Percentiles rank a stretch among this genome's conserved stretches.
These are phyloP conservation scores for Neodiprion lecontei DNA, from an alignment of 1,140 invertebrate genomes.

Conservation along the genomic window DNA sequence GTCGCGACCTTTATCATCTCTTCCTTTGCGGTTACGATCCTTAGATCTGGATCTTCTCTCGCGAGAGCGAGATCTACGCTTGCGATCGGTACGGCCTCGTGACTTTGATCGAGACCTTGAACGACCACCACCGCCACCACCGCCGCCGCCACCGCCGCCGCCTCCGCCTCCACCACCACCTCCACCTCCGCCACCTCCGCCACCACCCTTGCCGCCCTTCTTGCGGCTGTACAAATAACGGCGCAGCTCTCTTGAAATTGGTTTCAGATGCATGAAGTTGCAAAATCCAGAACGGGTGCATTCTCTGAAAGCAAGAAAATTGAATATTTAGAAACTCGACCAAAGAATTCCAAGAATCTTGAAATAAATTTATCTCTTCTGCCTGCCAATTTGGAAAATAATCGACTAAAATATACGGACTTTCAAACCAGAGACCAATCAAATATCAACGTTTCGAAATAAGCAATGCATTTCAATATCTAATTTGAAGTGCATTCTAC, in stretches of 20 bases:
- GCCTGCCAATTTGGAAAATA: background rate
- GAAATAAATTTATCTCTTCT: conserved; percentile 13
- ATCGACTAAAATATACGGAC: too few species aligned
- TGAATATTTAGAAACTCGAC: conserved; percentile 21
- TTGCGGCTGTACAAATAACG: conserved; percentile 67
- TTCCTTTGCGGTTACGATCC: conserved; percentile 43
- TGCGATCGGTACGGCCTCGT: conserved; percentile 43
- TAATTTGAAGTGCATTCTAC: too few species aligned
- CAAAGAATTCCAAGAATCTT: conserved; percentile 20
- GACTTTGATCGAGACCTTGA: conserved; percentile 55
- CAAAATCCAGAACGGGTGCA: conserved; percentile 98
- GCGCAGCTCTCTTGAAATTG: conserved; percentile 91
- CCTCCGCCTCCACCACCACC: conserved; percentile 48
- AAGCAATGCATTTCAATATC: too few species aligned
- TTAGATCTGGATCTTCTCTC: conserved; percentile 55
- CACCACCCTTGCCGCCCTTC: conserved; percentile 59
- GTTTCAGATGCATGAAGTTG: conserved; percentile 99
- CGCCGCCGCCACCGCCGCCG: conserved; percentile 48
- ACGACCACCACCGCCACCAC: conserved; percentile 46
- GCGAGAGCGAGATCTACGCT: conserved; percentile 55
- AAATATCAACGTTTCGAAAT: too few species aligned
- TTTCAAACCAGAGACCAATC: too few species aligned
- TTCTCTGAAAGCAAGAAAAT: conserved; percentile 68
- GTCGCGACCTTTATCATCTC: conserved; percentile 55
- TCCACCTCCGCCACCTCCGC: conserved; percentile 45